phyloP scores from a whole-genome alignment of 37 sponge, comb jelly and placozoan species.

The Haliclona indistincta region DNA sequence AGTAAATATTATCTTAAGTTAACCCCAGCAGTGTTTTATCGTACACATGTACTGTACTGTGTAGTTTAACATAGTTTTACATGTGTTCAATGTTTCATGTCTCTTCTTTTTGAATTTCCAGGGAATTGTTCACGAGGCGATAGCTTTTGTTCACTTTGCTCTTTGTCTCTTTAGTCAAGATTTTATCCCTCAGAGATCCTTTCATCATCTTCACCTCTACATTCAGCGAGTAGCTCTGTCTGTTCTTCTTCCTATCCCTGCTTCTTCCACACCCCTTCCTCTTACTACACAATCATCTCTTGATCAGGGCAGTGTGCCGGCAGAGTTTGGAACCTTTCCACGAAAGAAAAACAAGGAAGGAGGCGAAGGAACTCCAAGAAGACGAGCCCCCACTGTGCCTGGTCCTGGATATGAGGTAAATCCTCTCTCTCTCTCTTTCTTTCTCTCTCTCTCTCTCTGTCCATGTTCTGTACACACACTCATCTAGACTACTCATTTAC shows the following conservation, averaged over 20 bases:
- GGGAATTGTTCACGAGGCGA: constrained; percentile 43
- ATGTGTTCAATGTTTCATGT: background rate
- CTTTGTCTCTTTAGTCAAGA: constrained; percentile 25
- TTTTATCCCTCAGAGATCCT: background rate
- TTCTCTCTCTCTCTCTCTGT: too few species aligned
- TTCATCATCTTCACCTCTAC: constrained; percentile 62
- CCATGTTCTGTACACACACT: too few species aligned
- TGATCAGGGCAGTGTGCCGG: background rate
- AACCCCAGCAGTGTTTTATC: too few species aligned
- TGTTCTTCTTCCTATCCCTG: constrained; percentile 33
- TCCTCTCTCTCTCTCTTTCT: too few species aligned
- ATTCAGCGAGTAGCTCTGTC: constrained; percentile 71
- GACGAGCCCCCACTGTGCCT: background rate
- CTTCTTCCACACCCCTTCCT: background rate
- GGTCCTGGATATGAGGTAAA: too few species aligned
- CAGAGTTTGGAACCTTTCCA: constrained; percentile 2
- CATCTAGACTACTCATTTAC: too few species aligned
- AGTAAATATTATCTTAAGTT: too few species aligned
- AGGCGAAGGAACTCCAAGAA: background rate
- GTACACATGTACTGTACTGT: background rate
- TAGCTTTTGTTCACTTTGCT: constrained; percentile 52
- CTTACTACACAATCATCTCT: background rate
- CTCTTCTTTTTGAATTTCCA: constrained; percentile 14
- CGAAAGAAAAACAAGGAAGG: background rate
- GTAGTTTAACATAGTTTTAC: background rate